A percentile compares a stretch with the other conserved stretches of the same genome.
Conservation (phyloP, 2,888 invertebrate genomes). For the Criorhina ranunculi region DNA sequence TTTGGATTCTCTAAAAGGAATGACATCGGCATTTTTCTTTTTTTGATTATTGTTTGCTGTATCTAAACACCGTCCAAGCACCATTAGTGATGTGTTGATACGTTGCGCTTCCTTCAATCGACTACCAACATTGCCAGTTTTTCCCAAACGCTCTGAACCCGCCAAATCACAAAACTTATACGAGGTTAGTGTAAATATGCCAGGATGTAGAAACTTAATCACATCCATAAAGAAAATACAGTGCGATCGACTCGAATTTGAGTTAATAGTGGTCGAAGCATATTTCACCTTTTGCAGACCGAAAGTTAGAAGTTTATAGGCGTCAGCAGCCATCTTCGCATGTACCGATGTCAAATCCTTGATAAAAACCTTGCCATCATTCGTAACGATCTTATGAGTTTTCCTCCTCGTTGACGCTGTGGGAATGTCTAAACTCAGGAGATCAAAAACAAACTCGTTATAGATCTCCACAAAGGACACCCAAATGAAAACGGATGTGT, state of each 20-base stretch:
- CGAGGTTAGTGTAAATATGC: conserved; percentile 85
- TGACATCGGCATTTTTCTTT: conserved; percentile 79
- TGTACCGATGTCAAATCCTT: conserved; percentile 84
- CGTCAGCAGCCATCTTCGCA: conserved; percentile 89
- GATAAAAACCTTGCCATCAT: conserved; percentile 84
- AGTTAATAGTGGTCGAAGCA: conserved; percentile 92
- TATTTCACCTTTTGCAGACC: conserved; percentile 90
- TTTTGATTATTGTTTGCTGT: conserved; percentile 84
- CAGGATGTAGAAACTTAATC: conserved; percentile 84
- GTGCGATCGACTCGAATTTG: conserved; percentile 94
- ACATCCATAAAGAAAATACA: conserved; percentile 94
- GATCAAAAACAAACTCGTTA: conserved; percentile 94
- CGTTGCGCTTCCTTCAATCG: conserved; percentile 93
- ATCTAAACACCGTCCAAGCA: conserved; percentile 92
- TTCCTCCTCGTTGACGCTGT: conserved; percentile 79
- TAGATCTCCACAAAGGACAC: conserved; percentile 96
- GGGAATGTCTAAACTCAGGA: conserved; percentile 86
- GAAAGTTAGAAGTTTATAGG: conserved; percentile 90
- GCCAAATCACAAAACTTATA: conserved; percentile 96
- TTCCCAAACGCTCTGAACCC: conserved; percentile 92
- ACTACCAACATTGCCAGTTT: conserved; percentile 89
- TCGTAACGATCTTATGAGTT: conserved; percentile 82
- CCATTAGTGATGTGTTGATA: conserved; percentile 95
- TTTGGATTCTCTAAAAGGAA: conserved; percentile 91
- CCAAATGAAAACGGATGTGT: conserved; percentile 87